Conservation (phyloP, 1,140 invertebrate species). For the Pachyrhynchus sulphureomaculatus region DNA sequence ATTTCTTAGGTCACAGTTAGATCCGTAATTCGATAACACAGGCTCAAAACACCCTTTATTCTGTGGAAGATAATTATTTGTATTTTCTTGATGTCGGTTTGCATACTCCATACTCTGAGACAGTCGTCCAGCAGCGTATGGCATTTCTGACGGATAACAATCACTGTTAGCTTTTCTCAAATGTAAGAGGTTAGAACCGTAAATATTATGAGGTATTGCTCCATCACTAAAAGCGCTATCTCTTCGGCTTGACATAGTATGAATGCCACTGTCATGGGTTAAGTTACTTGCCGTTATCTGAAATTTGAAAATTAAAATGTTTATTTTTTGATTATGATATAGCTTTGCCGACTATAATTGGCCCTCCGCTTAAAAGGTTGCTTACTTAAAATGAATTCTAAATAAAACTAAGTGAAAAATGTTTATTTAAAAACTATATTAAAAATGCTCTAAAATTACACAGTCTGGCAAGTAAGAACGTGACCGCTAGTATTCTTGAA, state of each 20-base stretch:
- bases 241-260: slow-evolving; percentile 50
- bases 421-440: no score
- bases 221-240: slow-evolving; percentile 47
- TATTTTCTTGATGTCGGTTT: neutral
- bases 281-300: slow-evolving; percentile 40
- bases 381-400: no score
- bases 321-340: no score
- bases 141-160: slow-evolving; percentile 34
- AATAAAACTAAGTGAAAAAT: no score
- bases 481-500: no score
- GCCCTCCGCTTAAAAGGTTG: neutral
- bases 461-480: no score
- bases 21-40: slow-evolving; percentile 22
- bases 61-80: neutral
- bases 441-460: no score
- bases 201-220: slow-evolving; percentile 24
- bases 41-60: slow-evolving; percentile 1
- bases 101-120: slow-evolving; percentile 36
- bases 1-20: slow-evolving; percentile 19
- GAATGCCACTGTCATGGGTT: slow-evolving; percentile 49
- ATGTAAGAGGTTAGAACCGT: slow-evolving; percentile 17
- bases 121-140: slow-evolving; percentile 15
- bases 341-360: neutral
- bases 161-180: slow-evolving; percentile 42
- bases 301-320: slow-evolving; percentile 10